phyloP scores from a whole-genome alignment of 2,888 invertebrate genomes.

The Gymnoscelis rufifasciata region DNA sequence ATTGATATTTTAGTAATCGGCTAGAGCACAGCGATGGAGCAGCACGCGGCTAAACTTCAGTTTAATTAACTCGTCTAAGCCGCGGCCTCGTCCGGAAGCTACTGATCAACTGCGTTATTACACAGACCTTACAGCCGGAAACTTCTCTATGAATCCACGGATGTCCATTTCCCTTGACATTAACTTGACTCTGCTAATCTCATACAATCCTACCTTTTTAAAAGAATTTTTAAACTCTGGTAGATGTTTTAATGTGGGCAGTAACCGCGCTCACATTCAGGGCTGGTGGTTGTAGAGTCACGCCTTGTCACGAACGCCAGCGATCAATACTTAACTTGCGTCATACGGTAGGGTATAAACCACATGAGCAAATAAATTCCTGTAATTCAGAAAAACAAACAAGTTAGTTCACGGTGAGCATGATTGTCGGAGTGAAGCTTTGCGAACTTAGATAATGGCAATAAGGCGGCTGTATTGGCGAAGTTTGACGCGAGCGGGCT shows the following conservation, averaged over 20 bases:
- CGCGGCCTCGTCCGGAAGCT: constrained; percentile 38
- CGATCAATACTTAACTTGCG: constrained; percentile 1
- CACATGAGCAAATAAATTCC: constrained; percentile 11
- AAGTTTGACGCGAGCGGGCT: constrained; percentile 41
- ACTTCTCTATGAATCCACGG: constrained; percentile 24
- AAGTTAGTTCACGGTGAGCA: constrained; percentile 16
- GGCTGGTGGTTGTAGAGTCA: background rate
- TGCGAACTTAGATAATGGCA: constrained; percentile 36
- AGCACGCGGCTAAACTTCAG: constrained; percentile 49
- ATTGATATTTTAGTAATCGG: background rate
- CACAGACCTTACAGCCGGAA: constrained; percentile 33
- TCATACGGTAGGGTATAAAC: constrained; percentile 3
- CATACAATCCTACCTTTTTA: too few species aligned
- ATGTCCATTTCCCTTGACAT: background rate
- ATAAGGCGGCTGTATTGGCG: constrained; percentile 34
- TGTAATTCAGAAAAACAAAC: constrained; percentile 25
- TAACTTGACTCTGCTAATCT: too few species aligned
- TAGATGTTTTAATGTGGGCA: background rate
- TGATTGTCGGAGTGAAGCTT: constrained; percentile 23
- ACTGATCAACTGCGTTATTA: constrained; percentile 55
- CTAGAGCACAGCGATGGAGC: constrained; percentile 29
- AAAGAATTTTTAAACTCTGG: too few species aligned
- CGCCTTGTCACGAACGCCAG: constrained; percentile 1
- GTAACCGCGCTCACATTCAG: constrained; percentile 1
- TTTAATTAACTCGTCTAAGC: constrained; percentile 63